These are phyloP conservation scores for Gryllus bimaculatus DNA, from an alignment of 1,140 invertebrate species.

Conservation along the genomic window DNA sequence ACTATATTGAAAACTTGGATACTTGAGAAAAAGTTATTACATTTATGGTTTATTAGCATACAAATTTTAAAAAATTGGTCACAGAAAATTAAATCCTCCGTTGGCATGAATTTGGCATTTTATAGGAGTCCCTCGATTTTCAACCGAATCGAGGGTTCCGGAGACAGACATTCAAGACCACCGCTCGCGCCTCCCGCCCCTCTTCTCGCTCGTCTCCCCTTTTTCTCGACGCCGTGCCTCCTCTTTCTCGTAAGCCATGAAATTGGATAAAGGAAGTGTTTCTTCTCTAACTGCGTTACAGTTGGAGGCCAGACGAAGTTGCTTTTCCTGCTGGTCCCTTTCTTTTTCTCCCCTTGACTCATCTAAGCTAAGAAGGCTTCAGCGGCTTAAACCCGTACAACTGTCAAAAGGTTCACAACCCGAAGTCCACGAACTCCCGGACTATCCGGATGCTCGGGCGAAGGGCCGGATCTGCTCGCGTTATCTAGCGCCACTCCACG, in stretches of 20 bases:
- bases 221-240: neutral
- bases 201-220: neutral
- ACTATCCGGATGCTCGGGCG: neutral
- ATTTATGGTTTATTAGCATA: too few species aligned
- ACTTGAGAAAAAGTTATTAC: too few species aligned
- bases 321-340: constrained; percentile 3
- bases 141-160: too few species aligned
- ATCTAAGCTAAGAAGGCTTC: constrained; percentile 11
- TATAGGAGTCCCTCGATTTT: too few species aligned
- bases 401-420: constrained; percentile 9
- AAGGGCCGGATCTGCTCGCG: neutral
- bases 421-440: neutral
- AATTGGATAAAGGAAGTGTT: constrained; percentile 15
- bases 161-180: too few species aligned
- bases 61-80: too few species aligned
- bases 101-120: too few species aligned
- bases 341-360: constrained; percentile 1
- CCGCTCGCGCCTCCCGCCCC: neutral
- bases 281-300: constrained; percentile 1
- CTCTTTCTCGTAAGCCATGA: constrained; percentile 7
- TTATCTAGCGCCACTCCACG: neutral
- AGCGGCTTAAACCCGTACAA: constrained; percentile 9
- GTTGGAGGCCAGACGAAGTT: constrained; percentile 9
- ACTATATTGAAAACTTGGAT: too few species aligned
- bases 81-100: too few species aligned